Evolutionary conservation across 2,888 invertebrate genomes (phyloP).

Genomic region (Chymomyza caudatula): DNA sequence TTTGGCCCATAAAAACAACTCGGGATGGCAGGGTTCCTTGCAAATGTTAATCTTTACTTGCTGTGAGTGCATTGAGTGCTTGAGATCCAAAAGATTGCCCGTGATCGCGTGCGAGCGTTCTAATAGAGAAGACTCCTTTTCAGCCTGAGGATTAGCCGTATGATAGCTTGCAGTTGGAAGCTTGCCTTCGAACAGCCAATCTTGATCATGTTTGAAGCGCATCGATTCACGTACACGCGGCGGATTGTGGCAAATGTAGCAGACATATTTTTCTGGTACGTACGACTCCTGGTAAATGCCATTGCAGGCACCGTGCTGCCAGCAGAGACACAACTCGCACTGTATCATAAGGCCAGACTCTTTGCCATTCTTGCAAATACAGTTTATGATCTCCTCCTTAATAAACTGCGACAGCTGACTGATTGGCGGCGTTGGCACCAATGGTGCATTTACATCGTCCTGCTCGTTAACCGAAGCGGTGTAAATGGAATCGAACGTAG

Average conservation of each 20-base stretch:
- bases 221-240: constrained; percentile 84
- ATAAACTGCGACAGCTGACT: constrained; percentile 72
- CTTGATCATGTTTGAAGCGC: constrained; percentile 91
- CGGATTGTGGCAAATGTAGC: constrained; percentile 92
- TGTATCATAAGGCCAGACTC: constrained; percentile 98
- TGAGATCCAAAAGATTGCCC: constrained; percentile 84
- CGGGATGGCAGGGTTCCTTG: constrained; percentile 89
- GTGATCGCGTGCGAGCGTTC: constrained; percentile 87
- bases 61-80: constrained; percentile 85
- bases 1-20: constrained; percentile 91
- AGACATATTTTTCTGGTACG: constrained; percentile 94
- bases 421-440: constrained; percentile 47
- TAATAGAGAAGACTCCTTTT: constrained; percentile 79
- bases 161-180: constrained; percentile 80
- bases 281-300: constrained; percentile 89
- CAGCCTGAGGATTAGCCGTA: constrained; percentile 56
- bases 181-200: constrained; percentile 91
- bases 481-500: constrained; percentile 62
- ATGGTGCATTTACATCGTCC: constrained; percentile 52
- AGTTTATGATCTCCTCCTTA: constrained; percentile 92
- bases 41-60: constrained; percentile 88
- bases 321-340: constrained; percentile 96
- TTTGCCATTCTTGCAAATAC: constrained; percentile 91
- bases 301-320: constrained; percentile 97
- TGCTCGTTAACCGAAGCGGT: constrained; percentile 55